Evolutionary conservation across 2,888 invertebrate species (phyloP).

Genomic region (Trachelus stipa): DNA sequence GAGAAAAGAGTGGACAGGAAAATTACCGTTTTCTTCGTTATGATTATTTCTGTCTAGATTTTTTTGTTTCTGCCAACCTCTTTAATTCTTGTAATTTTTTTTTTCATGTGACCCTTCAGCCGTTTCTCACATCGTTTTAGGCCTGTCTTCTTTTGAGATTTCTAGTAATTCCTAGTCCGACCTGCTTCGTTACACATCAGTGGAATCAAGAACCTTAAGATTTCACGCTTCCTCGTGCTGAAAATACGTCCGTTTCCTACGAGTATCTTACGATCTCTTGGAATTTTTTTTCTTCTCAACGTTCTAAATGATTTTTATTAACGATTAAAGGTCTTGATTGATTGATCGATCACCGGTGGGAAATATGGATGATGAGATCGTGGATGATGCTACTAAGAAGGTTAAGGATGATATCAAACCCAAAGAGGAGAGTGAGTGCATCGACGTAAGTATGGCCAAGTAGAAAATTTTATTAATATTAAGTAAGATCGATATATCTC

Average conservation of each 20-base stretch:
- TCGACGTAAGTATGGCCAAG: neutral
- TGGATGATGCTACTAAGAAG: neutral
- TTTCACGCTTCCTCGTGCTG: neutral
- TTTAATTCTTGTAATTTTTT: neutral
- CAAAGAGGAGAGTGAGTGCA: neutral
- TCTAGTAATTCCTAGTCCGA: neutral
- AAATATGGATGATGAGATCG: neutral
- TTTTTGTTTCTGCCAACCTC: neutral
- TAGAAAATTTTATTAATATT: neutral
- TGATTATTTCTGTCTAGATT: neutral
- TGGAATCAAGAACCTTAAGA: neutral
- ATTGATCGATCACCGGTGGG: neutral
- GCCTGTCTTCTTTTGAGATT: neutral
- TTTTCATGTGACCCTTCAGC: neutral
- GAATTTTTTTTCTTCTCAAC: neutral
- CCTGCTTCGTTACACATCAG: neutral
- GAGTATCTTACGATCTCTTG: neutral
- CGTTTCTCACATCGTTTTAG: neutral
- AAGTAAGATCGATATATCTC: neutral
- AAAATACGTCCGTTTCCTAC: neutral
- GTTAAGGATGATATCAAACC: neutral
- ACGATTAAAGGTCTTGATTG: neutral
- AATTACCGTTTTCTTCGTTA: neutral
- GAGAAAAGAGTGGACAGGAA: neutral
- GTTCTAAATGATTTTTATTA: neutral